phyloP scores from a whole-genome alignment of 2,888 invertebrate species.

The Drosophila yooni region DNA sequence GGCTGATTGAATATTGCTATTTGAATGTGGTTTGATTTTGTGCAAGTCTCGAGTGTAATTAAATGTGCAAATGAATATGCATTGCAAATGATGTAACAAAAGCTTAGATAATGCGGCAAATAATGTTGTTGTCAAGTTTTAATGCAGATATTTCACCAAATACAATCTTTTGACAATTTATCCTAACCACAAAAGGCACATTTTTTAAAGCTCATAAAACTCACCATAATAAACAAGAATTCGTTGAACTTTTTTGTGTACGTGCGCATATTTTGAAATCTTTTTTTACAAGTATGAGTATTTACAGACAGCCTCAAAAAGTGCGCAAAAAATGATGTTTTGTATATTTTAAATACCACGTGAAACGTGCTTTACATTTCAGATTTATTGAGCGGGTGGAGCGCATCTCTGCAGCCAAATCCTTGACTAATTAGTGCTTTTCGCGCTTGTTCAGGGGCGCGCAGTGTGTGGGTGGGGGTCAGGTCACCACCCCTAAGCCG shows the following conservation, averaged over 20 bases:
- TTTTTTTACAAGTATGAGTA: not conserved
- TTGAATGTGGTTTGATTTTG: conserved; percentile 73
- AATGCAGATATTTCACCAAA: conserved; percentile 7
- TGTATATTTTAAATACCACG: conserved; percentile 57
- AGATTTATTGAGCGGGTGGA: conserved; percentile 22
- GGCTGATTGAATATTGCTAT: conserved; percentile 72
- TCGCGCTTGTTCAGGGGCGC: conserved; percentile 5
- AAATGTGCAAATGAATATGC: conserved; percentile 62
- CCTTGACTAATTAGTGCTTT: conserved; percentile 70
- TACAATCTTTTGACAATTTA: conserved; percentile 11
- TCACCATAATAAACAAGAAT: conserved; percentile 39
- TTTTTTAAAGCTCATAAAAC: conserved; percentile 26
- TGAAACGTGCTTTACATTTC: conserved; percentile 58
- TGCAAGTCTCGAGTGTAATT: conserved; percentile 70
- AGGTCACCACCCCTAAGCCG: conserved; percentile 29
- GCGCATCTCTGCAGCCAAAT: conserved; percentile 41
- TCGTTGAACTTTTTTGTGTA: conserved; percentile 38
- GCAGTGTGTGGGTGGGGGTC: not conserved
- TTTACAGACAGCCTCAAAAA: conserved; percentile 20
- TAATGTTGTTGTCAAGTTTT: conserved; percentile 22
- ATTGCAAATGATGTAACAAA: conserved; percentile 33
- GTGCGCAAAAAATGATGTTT: conserved; percentile 31
- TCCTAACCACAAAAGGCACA: not conserved
- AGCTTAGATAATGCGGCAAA: conserved; percentile 55
- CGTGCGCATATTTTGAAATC: conserved; percentile 58